Conservation (phyloP, 2,888 invertebrate genomes). For the Macrophya annulata region DNA sequence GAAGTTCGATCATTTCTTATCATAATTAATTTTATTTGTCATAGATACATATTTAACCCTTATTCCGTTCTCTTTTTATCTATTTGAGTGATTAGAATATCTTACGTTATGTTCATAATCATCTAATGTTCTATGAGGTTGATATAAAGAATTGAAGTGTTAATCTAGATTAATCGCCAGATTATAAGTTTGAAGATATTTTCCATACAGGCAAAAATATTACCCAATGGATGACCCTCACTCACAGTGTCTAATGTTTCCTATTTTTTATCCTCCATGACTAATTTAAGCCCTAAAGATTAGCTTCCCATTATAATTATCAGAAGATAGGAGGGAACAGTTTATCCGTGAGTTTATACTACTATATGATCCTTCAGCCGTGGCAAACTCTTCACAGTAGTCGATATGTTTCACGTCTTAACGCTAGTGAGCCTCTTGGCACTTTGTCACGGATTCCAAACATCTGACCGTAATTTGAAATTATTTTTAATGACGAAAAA, state of each 20-base stretch:
- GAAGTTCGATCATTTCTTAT: no score
- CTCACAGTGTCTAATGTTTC: neutral
- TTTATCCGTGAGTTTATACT: neutral
- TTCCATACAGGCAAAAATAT: neutral
- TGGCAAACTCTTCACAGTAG: constrained; percentile 16
- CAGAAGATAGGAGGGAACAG: neutral
- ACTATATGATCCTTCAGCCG: neutral
- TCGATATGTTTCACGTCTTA: constrained; percentile 20
- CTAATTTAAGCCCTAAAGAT: constrained; percentile 18
- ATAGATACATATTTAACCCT: no score
- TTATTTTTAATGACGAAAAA: neutral
- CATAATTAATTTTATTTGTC: no score
- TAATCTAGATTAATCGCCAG: neutral
- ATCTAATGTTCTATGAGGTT: neutral
- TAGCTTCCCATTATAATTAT: neutral
- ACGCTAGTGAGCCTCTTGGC: constrained; percentile 32
- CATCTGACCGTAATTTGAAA: neutral
- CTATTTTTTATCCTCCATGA: neutral
- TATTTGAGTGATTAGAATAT: neutral
- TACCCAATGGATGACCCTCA: neutral
- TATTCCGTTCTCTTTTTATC: no score
- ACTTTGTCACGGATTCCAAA: constrained; percentile 27
- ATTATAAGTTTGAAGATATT: constrained; percentile 11
- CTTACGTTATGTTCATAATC: neutral
- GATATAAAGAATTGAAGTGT: neutral